phyloP scores from a whole-genome alignment of 2,797 vertebrate species.

The Squalus acanthias region DNA sequence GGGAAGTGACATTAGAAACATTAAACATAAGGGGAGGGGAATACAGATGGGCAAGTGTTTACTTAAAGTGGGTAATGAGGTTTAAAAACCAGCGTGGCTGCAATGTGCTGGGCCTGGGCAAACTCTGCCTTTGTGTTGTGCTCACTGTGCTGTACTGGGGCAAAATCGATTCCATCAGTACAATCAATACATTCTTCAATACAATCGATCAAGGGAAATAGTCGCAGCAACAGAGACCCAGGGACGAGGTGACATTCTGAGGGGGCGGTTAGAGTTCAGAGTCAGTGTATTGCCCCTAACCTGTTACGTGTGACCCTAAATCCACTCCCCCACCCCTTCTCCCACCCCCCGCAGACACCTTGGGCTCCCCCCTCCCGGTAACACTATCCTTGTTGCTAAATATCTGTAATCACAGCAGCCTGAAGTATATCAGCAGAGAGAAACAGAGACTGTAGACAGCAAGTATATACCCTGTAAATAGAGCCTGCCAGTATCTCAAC shows the following conservation, averaged over 20 bases:
- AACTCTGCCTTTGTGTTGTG: neutral
- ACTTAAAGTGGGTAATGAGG: too few relatives aligned
- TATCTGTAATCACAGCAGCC: neutral
- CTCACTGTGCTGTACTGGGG: too few relatives aligned
- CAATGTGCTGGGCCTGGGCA: neutral
- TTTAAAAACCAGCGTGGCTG: too few relatives aligned
- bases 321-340: too few relatives aligned
- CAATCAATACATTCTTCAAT: neutral
- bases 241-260: too few relatives aligned
- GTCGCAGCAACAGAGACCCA: neutral
- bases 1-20: neutral
- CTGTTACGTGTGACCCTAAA: too few relatives aligned
- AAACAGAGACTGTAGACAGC: neutral
- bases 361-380: too few relatives aligned
- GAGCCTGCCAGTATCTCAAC: neutral
- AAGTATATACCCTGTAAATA: constrained; percentile 14
- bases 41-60: too few relatives aligned
- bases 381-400: constrained; percentile 1
- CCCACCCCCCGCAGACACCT: too few relatives aligned
- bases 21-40: neutral
- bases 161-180: neutral
- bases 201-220: too few relatives aligned
- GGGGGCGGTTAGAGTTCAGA: neutral
- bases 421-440: neutral
- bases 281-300: too few relatives aligned